phyloP scores from a whole-genome alignment of 2,113 vertebrate genomes.

The Hippocampus guttulatus region DNA sequence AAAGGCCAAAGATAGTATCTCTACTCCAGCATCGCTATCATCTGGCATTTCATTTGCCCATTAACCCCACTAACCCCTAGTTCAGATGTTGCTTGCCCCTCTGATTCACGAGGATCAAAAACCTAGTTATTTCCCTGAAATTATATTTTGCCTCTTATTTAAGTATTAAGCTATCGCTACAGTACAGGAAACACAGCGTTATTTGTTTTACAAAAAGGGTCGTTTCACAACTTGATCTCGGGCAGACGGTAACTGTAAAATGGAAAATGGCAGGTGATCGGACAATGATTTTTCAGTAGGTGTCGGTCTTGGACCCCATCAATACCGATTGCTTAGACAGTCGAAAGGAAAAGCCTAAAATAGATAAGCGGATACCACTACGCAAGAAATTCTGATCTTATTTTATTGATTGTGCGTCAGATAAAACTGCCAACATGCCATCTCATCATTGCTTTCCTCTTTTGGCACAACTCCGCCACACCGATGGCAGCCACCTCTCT shows the following conservation, averaged over 20 bases:
- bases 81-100: slow-evolving; percentile 49
- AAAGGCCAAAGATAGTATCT: slow-evolving; percentile 29
- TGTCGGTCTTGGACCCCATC: not conserved
- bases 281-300: not conserved
- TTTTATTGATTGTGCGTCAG: not conserved
- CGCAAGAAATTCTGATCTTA: not conserved
- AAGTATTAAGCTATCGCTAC: too few relatives aligned
- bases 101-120: slow-evolving; percentile 38
- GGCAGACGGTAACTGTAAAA: too few relatives aligned
- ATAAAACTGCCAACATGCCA: not conserved
- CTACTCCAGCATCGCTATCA: slow-evolving; percentile 31
- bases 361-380: not conserved
- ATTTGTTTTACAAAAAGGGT: too few relatives aligned
- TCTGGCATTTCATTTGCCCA: slow-evolving; percentile 55
- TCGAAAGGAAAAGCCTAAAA: not conserved
- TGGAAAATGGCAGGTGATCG: not conserved
- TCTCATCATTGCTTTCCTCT: not conserved
- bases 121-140: slow-evolving; percentile 40
- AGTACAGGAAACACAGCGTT: too few relatives aligned
- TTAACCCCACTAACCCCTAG: slow-evolving; percentile 59
- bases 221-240: not conserved
- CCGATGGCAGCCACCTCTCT: not conserved
- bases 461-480: not conserved
- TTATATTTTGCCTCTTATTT: slow-evolving; percentile 34
- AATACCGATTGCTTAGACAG: not conserved